phyloP scores from a whole-genome alignment of 2,888 invertebrate species.

The Syrista parreyssii region DNA sequence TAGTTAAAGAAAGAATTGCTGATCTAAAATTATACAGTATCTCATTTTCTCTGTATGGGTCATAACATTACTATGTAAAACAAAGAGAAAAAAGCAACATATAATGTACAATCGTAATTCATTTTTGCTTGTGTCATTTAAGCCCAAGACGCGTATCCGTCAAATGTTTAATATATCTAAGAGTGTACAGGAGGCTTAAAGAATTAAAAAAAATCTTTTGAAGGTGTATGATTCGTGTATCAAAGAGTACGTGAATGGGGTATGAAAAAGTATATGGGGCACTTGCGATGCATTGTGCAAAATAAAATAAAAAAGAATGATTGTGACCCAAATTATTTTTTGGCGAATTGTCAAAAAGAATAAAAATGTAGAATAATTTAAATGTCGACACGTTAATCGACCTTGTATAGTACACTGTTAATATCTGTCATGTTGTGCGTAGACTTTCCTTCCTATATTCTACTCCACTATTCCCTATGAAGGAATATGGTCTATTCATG shows the following conservation, averaged over 20 bases:
- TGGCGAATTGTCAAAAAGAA: not conserved
- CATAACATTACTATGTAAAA: not conserved
- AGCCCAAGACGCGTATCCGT: not conserved
- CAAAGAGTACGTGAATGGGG: not conserved
- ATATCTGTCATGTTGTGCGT: conserved; percentile 23
- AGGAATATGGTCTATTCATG: not conserved
- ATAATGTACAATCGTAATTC: conserved; percentile 29
- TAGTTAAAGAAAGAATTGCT: not conserved
- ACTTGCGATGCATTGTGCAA: not conserved
- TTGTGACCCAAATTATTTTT: not conserved
- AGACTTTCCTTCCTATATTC: not conserved
- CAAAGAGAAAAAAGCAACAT: conserved; percentile 24
- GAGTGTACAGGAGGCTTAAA: not conserved
- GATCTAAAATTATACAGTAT: not conserved
- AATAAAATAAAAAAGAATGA: not conserved
- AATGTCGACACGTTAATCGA: not conserved
- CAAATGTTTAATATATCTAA: not conserved
- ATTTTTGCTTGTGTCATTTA: conserved; percentile 25
- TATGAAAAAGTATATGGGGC: not conserved
- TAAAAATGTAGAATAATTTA: not conserved
- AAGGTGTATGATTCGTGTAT: not conserved
- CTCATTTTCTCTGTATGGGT: not conserved
- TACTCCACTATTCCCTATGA: not conserved
- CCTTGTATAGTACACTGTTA: conserved; percentile 23
- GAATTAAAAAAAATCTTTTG: not conserved